phyloP scores from a whole-genome alignment of 2,113 vertebrate genomes.

The Gobius niger region DNA sequence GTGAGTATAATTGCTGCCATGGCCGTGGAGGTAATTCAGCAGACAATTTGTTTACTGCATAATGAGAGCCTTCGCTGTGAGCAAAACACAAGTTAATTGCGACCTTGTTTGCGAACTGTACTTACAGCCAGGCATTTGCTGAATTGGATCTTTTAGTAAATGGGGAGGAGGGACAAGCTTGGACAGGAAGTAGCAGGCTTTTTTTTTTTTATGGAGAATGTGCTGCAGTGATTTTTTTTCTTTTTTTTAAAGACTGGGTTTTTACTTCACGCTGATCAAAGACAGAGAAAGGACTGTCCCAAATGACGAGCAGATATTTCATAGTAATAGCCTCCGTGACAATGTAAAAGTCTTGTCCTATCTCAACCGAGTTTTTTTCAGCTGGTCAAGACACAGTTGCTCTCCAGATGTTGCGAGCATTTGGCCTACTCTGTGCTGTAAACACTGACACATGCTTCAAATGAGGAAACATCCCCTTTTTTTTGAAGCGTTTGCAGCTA shows the following conservation, averaged over 20 bases:
- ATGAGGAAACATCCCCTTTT: constrained; percentile 28
- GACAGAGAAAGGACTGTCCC: neutral
- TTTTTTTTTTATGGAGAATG: constrained; percentile 56
- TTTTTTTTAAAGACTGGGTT: neutral
- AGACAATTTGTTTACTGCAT: constrained; percentile 1
- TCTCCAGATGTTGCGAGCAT: constrained; percentile 47
- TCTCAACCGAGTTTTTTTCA: neutral
- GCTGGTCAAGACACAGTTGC: constrained; percentile 28
- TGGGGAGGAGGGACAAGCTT: constrained; percentile 28
- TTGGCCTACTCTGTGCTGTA: constrained; percentile 27
- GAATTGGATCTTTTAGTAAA: constrained; percentile 8
- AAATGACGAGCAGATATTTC: neutral
- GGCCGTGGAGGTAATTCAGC: neutral
- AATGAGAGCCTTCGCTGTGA: neutral
- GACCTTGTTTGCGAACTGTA: neutral
- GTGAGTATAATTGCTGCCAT: neutral
- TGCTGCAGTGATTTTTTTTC: constrained; percentile 41
- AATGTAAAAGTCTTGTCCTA: neutral
- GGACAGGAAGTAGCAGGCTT: constrained; percentile 47
- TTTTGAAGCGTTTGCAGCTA: constrained; percentile 17
- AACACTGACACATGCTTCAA: constrained; percentile 53
- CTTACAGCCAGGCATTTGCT: constrained; percentile 1
- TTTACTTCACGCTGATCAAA: neutral
- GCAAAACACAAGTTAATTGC: neutral
- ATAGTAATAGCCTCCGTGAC: neutral